Percentiles rank a stretch among this genome's conserved stretches.
These are phyloP conservation scores for Gasteruption jaculator DNA, from an alignment of 2,888 invertebrate genomes.

Conservation along the genomic window DNA sequence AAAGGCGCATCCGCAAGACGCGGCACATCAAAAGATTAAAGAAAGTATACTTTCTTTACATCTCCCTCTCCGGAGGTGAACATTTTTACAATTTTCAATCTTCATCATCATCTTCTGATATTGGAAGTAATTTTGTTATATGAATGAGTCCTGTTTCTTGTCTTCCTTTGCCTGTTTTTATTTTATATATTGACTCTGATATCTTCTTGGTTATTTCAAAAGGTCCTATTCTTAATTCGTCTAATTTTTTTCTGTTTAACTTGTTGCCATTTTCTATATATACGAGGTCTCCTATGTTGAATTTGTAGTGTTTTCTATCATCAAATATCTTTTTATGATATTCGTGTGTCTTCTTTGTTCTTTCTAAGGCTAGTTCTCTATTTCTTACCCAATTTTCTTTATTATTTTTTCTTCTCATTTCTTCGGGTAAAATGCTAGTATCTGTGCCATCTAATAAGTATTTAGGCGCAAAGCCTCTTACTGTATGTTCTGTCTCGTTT, in stretches of 20 bases:
- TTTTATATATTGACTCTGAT: no score
- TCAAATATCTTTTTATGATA: conserved; percentile 33
- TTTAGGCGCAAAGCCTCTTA: conserved; percentile 29
- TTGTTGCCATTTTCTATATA: conserved; percentile 35
- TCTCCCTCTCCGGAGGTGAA: no score
- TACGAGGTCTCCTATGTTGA: conserved; percentile 34
- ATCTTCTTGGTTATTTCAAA: conserved; percentile 27
- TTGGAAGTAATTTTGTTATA: no score
- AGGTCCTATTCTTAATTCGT: conserved; percentile 30
- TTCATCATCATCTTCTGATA: no score
- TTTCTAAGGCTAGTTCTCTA: conserved; percentile 28
- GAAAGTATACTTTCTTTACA: no score
- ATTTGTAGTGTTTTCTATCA: conserved; percentile 27
- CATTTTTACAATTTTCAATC: no score
- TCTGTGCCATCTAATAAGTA: conserved; percentile 30
- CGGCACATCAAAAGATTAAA: no score
- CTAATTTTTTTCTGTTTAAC: conserved; percentile 35
- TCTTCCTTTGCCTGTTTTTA: no score
- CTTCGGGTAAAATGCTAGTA: conserved; percentile 18
- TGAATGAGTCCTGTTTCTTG: no score
- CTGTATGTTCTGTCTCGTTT: conserved; percentile 31
- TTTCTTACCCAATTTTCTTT: conserved; percentile 19
- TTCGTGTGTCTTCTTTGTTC: conserved; percentile 27
- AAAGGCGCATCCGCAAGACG: no score
- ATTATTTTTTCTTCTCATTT: conserved; percentile 21